Evolutionary conservation across 1,140 invertebrate species (phyloP).

Genomic region (Drosophila persimilis): DNA sequence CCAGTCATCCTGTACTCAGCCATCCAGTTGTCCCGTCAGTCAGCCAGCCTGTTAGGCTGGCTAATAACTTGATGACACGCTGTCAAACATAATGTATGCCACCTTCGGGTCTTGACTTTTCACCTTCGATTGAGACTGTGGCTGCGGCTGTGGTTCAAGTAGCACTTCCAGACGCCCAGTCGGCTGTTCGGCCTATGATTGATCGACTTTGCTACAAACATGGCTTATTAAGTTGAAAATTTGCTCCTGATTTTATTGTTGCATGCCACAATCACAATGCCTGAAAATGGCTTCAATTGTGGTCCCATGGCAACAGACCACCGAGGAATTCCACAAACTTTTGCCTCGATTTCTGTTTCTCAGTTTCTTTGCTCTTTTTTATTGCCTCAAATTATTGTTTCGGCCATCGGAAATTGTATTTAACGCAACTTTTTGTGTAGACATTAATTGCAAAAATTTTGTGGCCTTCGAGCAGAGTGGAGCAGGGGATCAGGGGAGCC

Average conservation of each 20-base stretch:
- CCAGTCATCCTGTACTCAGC: too few relatives aligned
- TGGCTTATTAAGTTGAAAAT: too few relatives aligned
- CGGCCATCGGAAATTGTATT: constrained; percentile 38
- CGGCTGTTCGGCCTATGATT: background rate
- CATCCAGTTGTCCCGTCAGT: too few relatives aligned
- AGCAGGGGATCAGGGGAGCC: too few relatives aligned
- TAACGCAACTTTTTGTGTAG: constrained; percentile 36
- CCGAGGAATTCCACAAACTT: too few relatives aligned
- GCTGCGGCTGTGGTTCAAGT: too few relatives aligned
- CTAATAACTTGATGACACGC: constrained; percentile 57
- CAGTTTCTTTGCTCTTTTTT: constrained; percentile 6
- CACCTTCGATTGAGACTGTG: too few relatives aligned
- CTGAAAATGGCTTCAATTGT: background rate
- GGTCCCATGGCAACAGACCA: too few relatives aligned
- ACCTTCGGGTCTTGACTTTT: constrained; percentile 1
- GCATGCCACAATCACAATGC: too few relatives aligned
- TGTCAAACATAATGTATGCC: constrained; percentile 19
- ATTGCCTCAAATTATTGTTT: constrained; percentile 40
- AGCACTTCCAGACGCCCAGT: background rate
- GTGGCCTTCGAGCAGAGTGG: background rate
- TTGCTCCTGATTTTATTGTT: too few relatives aligned
- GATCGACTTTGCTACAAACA: background rate
- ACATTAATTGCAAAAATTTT: constrained; percentile 55
- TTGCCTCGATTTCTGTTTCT: constrained; percentile 10
- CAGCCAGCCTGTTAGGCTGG: background rate